phyloP scores from a whole-genome alignment of 1,140 invertebrate genomes.

The Pseudomyrmex pallidus region DNA sequence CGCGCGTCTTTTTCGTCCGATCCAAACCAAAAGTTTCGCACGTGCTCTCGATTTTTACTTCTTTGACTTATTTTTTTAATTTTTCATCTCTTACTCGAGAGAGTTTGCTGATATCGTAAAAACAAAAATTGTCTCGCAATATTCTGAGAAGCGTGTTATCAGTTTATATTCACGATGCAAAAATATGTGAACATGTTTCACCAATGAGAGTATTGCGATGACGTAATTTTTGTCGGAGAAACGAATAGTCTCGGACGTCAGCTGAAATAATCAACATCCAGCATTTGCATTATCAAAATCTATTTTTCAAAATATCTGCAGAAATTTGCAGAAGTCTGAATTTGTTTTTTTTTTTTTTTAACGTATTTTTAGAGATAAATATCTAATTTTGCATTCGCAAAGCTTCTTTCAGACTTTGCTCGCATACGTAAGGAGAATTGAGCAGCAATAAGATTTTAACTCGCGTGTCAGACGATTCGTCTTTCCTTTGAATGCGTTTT shows the following conservation, averaged over 20 bases:
- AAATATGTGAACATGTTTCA: conserved; percentile 21
- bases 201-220: neutral
- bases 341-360: neutral
- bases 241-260: neutral
- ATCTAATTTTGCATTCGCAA: no score
- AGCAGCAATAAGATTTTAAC: neutral
- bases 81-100: no score
- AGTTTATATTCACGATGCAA: conserved; percentile 21
- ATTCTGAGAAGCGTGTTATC: conserved; percentile 35
- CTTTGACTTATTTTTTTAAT: no score
- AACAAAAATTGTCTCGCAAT: conserved; percentile 22
- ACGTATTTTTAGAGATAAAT: neutral
- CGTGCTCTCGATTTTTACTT: no score
- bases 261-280: neutral
- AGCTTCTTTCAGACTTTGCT: neutral
- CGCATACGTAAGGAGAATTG: no score
- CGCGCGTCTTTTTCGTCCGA: no score
- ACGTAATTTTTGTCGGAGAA: neutral
- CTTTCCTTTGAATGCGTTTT: neutral
- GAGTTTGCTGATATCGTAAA: neutral
- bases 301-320: neutral
- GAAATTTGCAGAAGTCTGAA: neutral
- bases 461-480: neutral
- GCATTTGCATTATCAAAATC: neutral
- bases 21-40: no score